Base-by-base conservation (phyloP, 2,797 vertebrate genomes). In the Echiichthys vipera region DNA sequence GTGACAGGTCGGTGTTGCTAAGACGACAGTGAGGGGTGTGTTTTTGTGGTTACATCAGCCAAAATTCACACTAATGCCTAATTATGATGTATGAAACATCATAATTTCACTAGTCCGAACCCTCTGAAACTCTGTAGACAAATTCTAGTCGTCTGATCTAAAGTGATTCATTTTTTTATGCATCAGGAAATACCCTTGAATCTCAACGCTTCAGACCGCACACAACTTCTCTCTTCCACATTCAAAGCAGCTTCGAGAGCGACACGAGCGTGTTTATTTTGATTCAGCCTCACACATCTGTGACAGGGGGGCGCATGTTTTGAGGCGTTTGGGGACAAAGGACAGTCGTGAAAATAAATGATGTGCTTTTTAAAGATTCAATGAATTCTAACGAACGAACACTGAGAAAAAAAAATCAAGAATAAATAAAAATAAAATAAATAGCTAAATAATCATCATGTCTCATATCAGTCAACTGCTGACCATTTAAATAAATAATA, bases 281-380 rank as follows among this genome's bases (percentile, higher is more conserved):
- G 20, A 64, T 68, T 43, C 37, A 36, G 50, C 27, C 1, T 42
- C 43, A 36, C 64, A 69, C 67, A 59, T 32, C 66, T 81, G 69
- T 34, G 54, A 34, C 56, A 8, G 34, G 5, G 5, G 56, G 67
- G 6, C 2, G 24, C 13, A 2, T 1, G 61, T 53, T 73, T 65
- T 1, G 45, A 68, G 57, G 37, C 20, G 14, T 43, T 17, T 49
- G 65, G 78, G 51, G 64, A 65, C 34, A 65, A 36, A 54, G 22
- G 10, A 14, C 2, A 1, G n/a, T 27, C 65, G 36, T 54, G 34
- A 51, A 36, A 24, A 32, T n/a, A n/a, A n/a, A n/a, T n/a, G n/a
- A n/a, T n/a, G n/a, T n/a, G n/a, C n/a, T n/a, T n/a, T n/a, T n/a
- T n/a, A n/a, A n/a, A n/a, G n/a, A n/a, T n/a, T n/a, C n/a, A n/a